Evolutionary conservation across 1,140 invertebrate species (phyloP).

Genomic region (Paralvinella palmiformis): DNA sequence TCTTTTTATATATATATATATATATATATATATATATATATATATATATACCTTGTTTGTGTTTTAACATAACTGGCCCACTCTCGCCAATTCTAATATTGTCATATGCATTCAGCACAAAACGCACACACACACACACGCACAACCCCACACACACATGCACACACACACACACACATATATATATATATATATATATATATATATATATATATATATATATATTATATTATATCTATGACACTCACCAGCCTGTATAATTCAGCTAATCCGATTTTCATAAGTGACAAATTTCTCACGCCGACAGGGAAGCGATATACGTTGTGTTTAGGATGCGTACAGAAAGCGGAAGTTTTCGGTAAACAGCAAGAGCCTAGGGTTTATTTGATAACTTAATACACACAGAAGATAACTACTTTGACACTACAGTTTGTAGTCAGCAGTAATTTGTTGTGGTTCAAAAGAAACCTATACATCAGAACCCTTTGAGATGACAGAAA

Average conservation of each 20-base stretch:
- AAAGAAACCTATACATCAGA: no score
- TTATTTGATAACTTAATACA: background rate
- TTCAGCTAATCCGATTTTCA: background rate
- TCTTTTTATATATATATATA: conserved; percentile 13
- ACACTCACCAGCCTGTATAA: background rate
- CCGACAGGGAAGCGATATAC: background rate
- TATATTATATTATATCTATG: background rate
- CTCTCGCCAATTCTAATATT: conserved; percentile 19
- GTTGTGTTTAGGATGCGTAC: no score
- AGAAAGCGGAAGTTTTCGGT: no score
- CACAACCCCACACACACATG: background rate
- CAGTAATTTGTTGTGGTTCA: no score
- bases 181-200: conserved; percentile 1
- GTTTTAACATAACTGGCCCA: conserved; percentile 19
- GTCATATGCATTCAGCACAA: background rate
- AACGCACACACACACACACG: background rate
- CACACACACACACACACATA: background rate
- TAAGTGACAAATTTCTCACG: background rate
- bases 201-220: conserved; percentile 8
- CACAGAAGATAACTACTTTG: background rate
- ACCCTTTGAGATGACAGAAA: no score
- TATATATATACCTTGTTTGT: background rate
- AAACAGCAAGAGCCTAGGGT: no score
- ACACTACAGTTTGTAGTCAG: no score
- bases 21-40: background rate